Conservation (phyloP, 2,113 vertebrate species). For the Scytalopus superciliaris region DNA sequence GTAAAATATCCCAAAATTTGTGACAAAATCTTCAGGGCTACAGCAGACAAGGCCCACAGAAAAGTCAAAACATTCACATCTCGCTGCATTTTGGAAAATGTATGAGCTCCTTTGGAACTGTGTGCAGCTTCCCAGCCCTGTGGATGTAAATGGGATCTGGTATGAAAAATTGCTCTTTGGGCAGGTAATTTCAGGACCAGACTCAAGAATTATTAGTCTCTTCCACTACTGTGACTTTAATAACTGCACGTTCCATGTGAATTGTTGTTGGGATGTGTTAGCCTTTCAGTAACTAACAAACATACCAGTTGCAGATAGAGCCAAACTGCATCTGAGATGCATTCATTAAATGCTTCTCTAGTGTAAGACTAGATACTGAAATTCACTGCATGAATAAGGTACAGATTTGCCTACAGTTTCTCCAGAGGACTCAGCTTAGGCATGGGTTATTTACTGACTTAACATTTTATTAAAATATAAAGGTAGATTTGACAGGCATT, state of each 20-base stretch:
- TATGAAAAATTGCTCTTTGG: not conserved
- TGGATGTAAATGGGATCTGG: not conserved
- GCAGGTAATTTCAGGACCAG: not conserved
- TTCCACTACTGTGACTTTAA: not conserved
- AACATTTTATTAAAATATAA: not conserved
- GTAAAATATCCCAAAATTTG: not conserved
- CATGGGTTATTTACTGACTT: not conserved
- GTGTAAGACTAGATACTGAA: not conserved
- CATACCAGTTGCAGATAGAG: not conserved
- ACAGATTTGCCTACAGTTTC: not conserved
- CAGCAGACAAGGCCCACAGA: not conserved
- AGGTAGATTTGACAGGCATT: not conserved
- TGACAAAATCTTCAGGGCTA: not conserved
- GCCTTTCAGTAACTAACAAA: not conserved
- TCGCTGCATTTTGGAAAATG: not conserved
- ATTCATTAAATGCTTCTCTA: not conserved
- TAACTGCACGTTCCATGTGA: not conserved
- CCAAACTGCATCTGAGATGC: not conserved
- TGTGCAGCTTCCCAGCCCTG: fast-evolving
- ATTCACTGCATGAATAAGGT: not conserved
- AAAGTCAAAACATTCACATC: not conserved
- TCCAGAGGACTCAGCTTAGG: not conserved
- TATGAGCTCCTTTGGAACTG: not conserved
- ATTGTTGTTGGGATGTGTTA: not conserved
- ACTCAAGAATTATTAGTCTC: not conserved